Evolutionary conservation across 2,797 vertebrate genomes (phyloP).

Genomic region (Muraenolepis orangiensis): DNA sequence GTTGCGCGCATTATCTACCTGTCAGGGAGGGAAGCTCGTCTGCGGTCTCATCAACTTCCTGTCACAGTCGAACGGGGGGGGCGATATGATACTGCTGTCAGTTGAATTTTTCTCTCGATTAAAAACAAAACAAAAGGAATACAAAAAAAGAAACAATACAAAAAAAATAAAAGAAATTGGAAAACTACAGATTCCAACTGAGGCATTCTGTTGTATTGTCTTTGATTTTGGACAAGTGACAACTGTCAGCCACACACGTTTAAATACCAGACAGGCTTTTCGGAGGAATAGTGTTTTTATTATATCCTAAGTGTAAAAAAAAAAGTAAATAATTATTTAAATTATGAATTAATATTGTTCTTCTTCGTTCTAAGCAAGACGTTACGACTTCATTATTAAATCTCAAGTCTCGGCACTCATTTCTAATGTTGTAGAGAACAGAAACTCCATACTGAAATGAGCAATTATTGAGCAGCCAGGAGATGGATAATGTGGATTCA

Average conservation of each 20-base stretch:
- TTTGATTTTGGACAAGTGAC: neutral
- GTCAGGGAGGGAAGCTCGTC: neutral
- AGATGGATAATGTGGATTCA: neutral
- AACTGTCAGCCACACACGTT: neutral
- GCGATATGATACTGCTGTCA: constrained; percentile 5
- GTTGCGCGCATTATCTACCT: constrained; percentile 9
- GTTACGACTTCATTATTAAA: neutral
- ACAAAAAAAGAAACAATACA: neutral
- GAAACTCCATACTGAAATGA: neutral
- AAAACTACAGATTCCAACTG: neutral
- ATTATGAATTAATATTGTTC: neutral
- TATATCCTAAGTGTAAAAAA: neutral
- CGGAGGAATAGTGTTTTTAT: neutral
- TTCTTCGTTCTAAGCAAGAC: neutral
- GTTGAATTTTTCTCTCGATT: neutral
- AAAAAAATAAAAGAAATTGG: neutral
- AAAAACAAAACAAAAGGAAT: neutral
- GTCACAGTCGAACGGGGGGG: constrained; percentile 1
- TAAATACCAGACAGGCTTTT: neutral
- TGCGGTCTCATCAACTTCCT: constrained; percentile 16
- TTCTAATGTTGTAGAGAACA: neutral
- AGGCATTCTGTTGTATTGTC: neutral
- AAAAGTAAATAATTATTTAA: neutral
- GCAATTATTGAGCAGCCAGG: neutral
- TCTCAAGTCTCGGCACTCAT: neutral